Evolutionary conservation across 2,888 invertebrate genomes (phyloP).

Genomic region (Hybos culiciformis): DNA sequence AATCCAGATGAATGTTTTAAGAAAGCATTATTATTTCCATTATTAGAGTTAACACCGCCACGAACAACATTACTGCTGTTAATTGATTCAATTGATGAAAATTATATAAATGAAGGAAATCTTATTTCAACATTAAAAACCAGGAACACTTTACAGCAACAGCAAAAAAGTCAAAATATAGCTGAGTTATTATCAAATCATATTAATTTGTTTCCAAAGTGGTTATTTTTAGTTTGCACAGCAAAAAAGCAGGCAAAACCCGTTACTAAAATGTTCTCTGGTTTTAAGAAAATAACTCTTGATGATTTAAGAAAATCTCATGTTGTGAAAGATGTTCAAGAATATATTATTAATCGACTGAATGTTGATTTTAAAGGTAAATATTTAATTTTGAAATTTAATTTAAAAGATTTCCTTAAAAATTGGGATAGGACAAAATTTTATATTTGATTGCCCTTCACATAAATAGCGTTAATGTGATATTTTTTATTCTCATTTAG

Average conservation of each 20-base stretch:
- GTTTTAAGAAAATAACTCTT: constrained; percentile 81
- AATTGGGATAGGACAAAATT: too few relatives aligned
- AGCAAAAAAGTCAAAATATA: constrained; percentile 47
- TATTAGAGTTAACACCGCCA: constrained; percentile 74
- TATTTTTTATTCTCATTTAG: constrained; percentile 12
- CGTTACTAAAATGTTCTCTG: constrained; percentile 67
- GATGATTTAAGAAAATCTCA: constrained; percentile 81
- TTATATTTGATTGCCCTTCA: too few relatives aligned
- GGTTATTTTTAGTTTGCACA: constrained; percentile 82
- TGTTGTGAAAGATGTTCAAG: constrained; percentile 89
- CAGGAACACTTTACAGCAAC: constrained; percentile 23
- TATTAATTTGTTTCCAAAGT: constrained; percentile 82
- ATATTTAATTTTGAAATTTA: neutral
- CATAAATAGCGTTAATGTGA: too few relatives aligned
- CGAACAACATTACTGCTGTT: constrained; percentile 71
- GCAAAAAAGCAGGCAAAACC: constrained; percentile 73
- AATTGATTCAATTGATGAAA: constrained; percentile 88
- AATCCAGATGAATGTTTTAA: constrained; percentile 88
- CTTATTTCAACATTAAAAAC: constrained; percentile 42
- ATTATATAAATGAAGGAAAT: constrained; percentile 42
- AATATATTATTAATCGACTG: constrained; percentile 80
- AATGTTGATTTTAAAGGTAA: constrained; percentile 76
- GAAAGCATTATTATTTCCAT: constrained; percentile 72
- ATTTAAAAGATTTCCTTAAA: too few relatives aligned
- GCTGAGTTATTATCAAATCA: constrained; percentile 77